These are phyloP conservation scores for Cosmia pyralina DNA, from an alignment of 2,888 invertebrate species.

Conservation along the genomic window DNA sequence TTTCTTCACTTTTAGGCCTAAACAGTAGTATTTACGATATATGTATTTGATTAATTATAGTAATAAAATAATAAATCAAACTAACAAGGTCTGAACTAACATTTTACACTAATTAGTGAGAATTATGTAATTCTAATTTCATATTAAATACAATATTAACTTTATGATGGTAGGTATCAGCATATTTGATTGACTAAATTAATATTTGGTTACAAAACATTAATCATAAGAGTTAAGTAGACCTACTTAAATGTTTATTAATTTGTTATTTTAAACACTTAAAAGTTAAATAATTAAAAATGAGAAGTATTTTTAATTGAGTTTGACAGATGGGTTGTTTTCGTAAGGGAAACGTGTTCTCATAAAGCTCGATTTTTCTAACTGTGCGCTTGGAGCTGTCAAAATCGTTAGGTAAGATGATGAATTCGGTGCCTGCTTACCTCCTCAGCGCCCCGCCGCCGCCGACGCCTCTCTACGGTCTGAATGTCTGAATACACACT, in stretches of 20 bases:
- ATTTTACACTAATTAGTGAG: conserved; percentile 21
- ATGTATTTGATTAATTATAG: neutral
- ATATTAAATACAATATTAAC: conserved; percentile 37
- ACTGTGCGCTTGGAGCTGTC: no score
- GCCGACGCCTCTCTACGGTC: no score
- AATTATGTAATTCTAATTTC: conserved; percentile 36
- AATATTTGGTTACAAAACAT: conserved; percentile 54
- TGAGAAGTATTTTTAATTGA: conserved; percentile 36
- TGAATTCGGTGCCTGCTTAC: no score
- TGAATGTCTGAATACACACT: no score
- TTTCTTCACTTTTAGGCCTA: neutral
- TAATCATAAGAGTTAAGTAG: conserved; percentile 2
- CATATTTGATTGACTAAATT: conserved; percentile 61
- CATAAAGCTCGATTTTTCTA: no score
- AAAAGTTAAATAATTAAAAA: conserved; percentile 29
- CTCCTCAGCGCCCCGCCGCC: no score
- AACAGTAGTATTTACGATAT: neutral
- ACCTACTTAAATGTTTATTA: conserved; percentile 30
- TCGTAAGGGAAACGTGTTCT: neutral
- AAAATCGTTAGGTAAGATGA: no score
- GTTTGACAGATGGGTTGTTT: conserved; percentile 23
- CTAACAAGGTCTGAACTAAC: conserved; percentile 12
- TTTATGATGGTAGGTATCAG: conserved; percentile 32
- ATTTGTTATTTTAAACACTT: conserved; percentile 38
- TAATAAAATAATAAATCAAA: conserved; percentile 45